Evolutionary conservation across 2,113 vertebrate genomes (phyloP).

Genomic region (Hipposideros armiger): DNA sequence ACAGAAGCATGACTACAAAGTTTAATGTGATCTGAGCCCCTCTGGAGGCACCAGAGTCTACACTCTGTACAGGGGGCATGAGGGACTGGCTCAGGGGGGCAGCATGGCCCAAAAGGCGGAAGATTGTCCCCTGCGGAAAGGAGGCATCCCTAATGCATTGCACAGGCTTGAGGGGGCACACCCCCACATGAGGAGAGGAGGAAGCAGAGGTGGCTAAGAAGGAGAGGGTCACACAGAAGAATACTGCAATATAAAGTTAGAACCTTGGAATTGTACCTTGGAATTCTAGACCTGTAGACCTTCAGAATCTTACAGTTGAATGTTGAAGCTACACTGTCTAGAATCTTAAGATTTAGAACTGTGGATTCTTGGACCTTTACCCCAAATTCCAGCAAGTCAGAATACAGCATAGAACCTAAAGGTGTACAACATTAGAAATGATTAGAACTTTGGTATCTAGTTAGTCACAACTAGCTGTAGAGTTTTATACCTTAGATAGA

Average conservation of each 20-base stretch:
- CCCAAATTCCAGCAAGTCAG: constrained; percentile 25
- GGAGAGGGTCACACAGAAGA: neutral
- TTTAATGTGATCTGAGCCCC: constrained; percentile 79
- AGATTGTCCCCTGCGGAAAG: constrained; percentile 21
- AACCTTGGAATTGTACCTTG: constrained; percentile 22
- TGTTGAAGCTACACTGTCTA: neutral
- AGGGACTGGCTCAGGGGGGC: constrained; percentile 73
- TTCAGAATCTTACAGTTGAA: constrained; percentile 27
- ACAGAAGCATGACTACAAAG: constrained; percentile 60
- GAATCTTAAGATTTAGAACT: constrained; percentile 40
- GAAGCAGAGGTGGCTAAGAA: constrained; percentile 22
- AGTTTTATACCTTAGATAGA: neutral
- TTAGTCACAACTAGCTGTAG: constrained; percentile 49
- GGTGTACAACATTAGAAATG: constrained; percentile 55
- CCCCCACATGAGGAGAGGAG: neutral
- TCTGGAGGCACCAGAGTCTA: constrained; percentile 55
- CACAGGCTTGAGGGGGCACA: constrained; percentile 40
- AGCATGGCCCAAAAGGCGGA: constrained; percentile 54
- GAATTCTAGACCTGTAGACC: neutral
- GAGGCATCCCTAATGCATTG: constrained; percentile 69
- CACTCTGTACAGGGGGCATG: neutral
- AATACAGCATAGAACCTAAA: constrained; percentile 17
- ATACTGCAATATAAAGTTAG: neutral
- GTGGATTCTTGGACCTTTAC: constrained; percentile 30
- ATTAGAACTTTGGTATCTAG: constrained; percentile 67